Evolutionary conservation across 1,140 invertebrate species (phyloP).

Genomic region (Zaprionus africanus): DNA sequence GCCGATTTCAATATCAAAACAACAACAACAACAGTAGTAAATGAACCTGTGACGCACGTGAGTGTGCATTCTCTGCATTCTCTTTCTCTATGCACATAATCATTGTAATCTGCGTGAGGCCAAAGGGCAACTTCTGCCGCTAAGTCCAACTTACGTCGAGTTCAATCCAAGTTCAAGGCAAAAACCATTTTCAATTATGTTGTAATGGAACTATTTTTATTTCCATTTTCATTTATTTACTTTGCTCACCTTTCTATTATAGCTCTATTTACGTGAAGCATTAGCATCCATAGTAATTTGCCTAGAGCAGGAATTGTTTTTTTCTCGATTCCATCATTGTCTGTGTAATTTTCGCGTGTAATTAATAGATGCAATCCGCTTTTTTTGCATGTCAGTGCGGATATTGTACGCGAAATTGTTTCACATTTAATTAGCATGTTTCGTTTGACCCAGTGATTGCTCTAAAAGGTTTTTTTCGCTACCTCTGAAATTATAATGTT

Average conservation of each 20-base stretch:
- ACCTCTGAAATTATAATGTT: neutral
- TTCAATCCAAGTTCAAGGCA: slow-evolving; percentile 70
- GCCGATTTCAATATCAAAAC: slow-evolving; percentile 49
- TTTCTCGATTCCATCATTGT: slow-evolving; percentile 1
- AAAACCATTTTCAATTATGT: slow-evolving; percentile 68
- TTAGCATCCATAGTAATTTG: slow-evolving; percentile 23
- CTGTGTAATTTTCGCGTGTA: slow-evolving; percentile 27
- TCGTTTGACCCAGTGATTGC: slow-evolving; percentile 25
- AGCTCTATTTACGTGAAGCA: slow-evolving; percentile 17
- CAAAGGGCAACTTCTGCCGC: slow-evolving; percentile 58
- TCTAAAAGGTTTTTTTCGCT: slow-evolving; percentile 41
- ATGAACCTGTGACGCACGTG: slow-evolving; percentile 14
- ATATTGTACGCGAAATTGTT: slow-evolving; percentile 30
- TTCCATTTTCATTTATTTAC: neutral
- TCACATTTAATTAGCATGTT: slow-evolving; percentile 38
- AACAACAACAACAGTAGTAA: slow-evolving; percentile 3
- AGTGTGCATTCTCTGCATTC: neutral
- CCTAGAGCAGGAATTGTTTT: neutral
- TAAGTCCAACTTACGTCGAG: slow-evolving; percentile 23
- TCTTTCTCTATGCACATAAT: neutral
- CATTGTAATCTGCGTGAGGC: slow-evolving; percentile 30
- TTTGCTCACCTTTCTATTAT: slow-evolving; percentile 17
- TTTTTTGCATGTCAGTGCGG: slow-evolving; percentile 18
- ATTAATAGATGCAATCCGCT: slow-evolving; percentile 35
- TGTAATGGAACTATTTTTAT: slow-evolving; percentile 34